A percentile compares a stretch with the other conserved stretches of the same genome.
Conservation (phyloP, 2,113 vertebrate genomes). For the Hucho hucho region DNA sequence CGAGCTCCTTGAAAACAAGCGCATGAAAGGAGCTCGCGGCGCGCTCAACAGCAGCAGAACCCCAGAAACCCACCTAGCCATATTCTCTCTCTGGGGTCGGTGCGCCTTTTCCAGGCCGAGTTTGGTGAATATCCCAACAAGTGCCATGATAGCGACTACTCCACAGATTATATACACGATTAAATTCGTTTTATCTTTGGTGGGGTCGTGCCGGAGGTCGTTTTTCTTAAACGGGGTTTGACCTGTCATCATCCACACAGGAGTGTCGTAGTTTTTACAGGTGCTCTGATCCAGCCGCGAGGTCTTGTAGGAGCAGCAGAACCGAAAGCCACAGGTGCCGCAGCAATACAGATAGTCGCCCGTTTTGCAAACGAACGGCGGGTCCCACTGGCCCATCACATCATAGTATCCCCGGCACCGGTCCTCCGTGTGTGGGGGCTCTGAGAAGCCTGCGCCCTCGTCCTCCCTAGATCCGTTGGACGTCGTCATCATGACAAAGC, state of each 20-base stretch:
- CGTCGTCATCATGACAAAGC: conserved; percentile 89
- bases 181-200: conserved; percentile 98
- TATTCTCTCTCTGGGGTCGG: conserved; percentile 95
- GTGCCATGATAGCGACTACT: conserved; percentile 98
- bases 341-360: conserved; percentile 97
- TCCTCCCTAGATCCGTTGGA: conserved; percentile 86
- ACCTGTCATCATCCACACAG: conserved; percentile 90
- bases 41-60: background rate
- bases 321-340: conserved; percentile 99
- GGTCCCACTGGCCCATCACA: conserved; percentile 99
- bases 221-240: conserved; percentile 90
- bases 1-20: background rate
- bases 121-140: conserved; percentile 99
- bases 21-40: conserved; percentile 1
- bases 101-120: conserved; percentile 97
- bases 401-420: conserved; percentile 95
- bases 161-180: conserved; percentile 99
- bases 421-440: conserved; percentile 88
- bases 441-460: conserved; percentile 79
- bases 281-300: conserved; percentile 92
- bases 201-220: conserved; percentile 87
- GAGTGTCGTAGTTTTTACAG: conserved; percentile 96
- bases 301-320: conserved; percentile 94
- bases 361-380: conserved; percentile 95
- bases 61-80: conserved; percentile 85